Percentiles rank a stretch among this genome's conserved stretches.
phyloP scores from a whole-genome alignment of 2,888 invertebrate species.

The Melanotus villosus region DNA sequence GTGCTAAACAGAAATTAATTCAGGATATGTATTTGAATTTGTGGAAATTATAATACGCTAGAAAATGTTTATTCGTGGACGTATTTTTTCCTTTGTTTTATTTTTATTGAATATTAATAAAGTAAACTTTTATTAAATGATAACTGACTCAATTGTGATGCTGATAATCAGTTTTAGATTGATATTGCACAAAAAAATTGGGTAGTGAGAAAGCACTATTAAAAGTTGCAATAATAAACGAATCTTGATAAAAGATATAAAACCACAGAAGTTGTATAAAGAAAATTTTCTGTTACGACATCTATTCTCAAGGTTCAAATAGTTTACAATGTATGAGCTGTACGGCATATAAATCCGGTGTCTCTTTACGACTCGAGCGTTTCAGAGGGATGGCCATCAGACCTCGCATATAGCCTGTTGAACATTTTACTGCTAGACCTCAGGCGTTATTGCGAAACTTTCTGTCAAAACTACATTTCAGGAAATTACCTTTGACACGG shows the following conservation, averaged over 20 bases:
- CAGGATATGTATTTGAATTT: too few species aligned
- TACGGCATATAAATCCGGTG: slow-evolving; percentile 49
- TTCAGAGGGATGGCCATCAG: slow-evolving; percentile 50
- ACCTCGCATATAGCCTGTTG: slow-evolving; percentile 54
- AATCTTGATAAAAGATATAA: neutral
- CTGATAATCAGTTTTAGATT: too few species aligned
- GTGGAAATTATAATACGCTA: too few species aligned
- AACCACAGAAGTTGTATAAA: slow-evolving; percentile 17
- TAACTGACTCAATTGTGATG: too few species aligned
- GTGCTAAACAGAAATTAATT: too few species aligned
- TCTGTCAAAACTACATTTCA: slow-evolving; percentile 48
- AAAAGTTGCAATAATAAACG: neutral
- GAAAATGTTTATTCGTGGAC: too few species aligned
- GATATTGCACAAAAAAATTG: too few species aligned
- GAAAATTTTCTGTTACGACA: slow-evolving; percentile 42
- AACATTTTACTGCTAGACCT: slow-evolving; percentile 53
- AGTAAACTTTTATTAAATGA: too few species aligned
- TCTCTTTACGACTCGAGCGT: slow-evolving; percentile 52
- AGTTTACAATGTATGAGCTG: slow-evolving; percentile 46
- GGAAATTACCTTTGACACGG: slow-evolving; percentile 46
- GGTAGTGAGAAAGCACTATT: too few species aligned
- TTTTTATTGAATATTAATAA: too few species aligned
- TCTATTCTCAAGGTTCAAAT: slow-evolving; percentile 45
- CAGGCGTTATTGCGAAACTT: slow-evolving; percentile 50
- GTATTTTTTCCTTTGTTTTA: too few species aligned